Conservation (phyloP, 2,797 vertebrate species). For the Halcyon smyrnensis region DNA sequence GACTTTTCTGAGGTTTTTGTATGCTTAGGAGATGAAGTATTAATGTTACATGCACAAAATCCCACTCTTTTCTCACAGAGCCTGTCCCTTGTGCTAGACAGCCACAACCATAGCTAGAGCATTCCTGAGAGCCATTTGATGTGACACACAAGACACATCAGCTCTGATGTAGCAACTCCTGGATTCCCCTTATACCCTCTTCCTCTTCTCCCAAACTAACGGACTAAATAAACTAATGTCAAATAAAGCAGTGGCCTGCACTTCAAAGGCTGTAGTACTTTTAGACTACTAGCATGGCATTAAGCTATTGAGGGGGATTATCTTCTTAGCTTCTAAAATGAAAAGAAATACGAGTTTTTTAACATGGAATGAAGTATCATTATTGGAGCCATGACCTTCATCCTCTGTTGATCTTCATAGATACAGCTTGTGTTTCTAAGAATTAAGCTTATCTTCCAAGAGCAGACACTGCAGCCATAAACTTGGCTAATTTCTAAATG, state of each 20-base stretch:
- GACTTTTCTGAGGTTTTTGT: neutral
- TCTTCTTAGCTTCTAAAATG: neutral
- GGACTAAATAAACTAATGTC: neutral
- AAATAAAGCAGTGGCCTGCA: neutral
- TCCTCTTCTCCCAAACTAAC: neutral
- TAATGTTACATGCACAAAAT: neutral
- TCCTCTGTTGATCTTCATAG: conserved; percentile 15
- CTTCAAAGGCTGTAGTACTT: neutral
- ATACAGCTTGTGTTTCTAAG: neutral
- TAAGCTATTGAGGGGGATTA: neutral
- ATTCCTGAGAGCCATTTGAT: neutral
- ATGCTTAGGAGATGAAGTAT: neutral
- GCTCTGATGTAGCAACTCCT: neutral
- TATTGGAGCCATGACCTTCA: neutral
- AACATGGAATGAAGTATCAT: neutral
- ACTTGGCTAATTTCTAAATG: neutral
- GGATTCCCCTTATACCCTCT: neutral
- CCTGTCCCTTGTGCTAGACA: neutral
- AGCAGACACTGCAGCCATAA: neutral
- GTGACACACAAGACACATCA: neutral
- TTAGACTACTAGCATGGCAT: neutral
- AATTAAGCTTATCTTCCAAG: conserved; percentile 14
- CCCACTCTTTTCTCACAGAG: neutral
- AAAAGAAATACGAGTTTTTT: neutral
- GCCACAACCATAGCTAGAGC: neutral